Evolutionary conservation across 1,140 invertebrate genomes (phyloP), one percentile per base, ranked within the genome.

Genomic region (Belonocnema kinseyi): DNA sequence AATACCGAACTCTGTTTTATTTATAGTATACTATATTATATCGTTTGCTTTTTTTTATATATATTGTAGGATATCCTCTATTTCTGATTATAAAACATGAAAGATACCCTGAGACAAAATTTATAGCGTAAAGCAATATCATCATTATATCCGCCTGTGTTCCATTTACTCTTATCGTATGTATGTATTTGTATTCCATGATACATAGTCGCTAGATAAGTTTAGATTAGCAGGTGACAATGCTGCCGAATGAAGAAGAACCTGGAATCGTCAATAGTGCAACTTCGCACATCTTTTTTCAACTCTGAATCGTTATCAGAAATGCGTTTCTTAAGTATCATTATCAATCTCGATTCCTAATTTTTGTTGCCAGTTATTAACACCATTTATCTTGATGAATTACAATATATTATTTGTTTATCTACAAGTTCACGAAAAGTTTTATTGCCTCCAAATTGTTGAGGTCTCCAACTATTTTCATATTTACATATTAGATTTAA

Each of bases 171-270:
- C 75, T 82, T 66, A 84, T 73, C 78, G 81, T 87, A 83, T 86
- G 85, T 87, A 83, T 86, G 84, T 87, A 87, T 86, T 88, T 85
- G 82, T 88, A 84, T 85, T 81, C 77, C 81, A 82, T 87, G 82
- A 85, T 80, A 78, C 73, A 79, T 82, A 76, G 84, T 83, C 84
- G 82, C 86, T 86, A 86, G 75, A 84, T 79, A 83, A 85, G 80
- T 85, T 84, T 21, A 83, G 80, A 79, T 80, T 79, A 87, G 66
- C 85, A 86, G 85, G 85, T 83, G 86, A 84, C 52, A 66, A 53
- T 72, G 73, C 77, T 77, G 75, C 76, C 77, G 73, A 75, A 72
- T 66, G 71, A 66, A 16, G 75, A 80, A 77, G 50, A 75, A 77
- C 19, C 21, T 72, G 51, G 73, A 80, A 77, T 74, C 78, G 46